A percentile compares a stretch with the other conserved stretches of the same genome.
Conservation (phyloP, 2,797 vertebrate species). For the Petrocephalus schoutedeni region DNA sequence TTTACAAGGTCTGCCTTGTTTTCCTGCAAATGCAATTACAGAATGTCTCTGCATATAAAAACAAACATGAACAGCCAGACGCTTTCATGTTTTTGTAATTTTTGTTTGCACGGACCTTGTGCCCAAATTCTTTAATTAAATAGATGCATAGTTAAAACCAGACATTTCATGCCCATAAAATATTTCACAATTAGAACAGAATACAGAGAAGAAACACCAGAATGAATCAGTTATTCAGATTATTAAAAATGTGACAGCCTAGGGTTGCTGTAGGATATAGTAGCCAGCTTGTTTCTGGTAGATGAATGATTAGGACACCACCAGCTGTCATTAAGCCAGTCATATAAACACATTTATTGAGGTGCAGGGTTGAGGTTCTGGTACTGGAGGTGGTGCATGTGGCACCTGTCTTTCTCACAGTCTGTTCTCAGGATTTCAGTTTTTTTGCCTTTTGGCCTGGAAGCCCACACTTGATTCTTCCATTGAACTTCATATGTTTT, state of each 20-base stretch:
- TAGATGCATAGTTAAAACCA: background rate
- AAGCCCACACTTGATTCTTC: background rate
- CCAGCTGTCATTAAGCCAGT: background rate
- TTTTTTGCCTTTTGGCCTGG: background rate
- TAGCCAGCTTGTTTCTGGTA: background rate
- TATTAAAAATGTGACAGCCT: background rate
- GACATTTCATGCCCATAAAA: background rate
- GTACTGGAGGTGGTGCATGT: background rate
- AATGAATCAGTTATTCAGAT: background rate
- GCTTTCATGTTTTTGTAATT: background rate
- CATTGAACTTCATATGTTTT: slow-evolving; percentile 28
- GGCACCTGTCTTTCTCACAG: background rate
- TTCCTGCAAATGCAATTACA: background rate
- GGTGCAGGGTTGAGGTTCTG: background rate
- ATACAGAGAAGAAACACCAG: background rate
- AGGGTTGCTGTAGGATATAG: background rate
- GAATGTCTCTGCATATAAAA: background rate
- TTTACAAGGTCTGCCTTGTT: slow-evolving; percentile 6
- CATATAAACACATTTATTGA: background rate
- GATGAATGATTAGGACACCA: background rate
- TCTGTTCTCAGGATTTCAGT: background rate
- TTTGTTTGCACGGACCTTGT: background rate
- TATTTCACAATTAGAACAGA: background rate
- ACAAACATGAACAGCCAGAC: background rate
- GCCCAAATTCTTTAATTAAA: background rate